Base-by-base conservation (phyloP, 2,888 invertebrate genomes). In the Lottia scabra region DNA sequence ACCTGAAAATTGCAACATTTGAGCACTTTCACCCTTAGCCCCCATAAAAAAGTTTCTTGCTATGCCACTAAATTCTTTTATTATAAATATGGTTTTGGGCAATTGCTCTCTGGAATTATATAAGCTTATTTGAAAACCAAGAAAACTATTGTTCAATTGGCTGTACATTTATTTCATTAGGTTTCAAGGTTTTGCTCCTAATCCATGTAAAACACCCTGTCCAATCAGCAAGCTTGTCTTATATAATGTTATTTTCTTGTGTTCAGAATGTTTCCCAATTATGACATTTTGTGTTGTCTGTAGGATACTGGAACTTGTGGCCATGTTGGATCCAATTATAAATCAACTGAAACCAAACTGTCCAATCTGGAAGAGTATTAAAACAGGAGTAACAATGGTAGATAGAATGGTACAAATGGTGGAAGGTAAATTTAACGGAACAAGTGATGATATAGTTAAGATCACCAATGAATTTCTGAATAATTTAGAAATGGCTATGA, bases 291-390 rank as follows among this genome's bases (percentile, higher is more conserved):
- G 6, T 63, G 48, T 67, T 19, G 12, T 78, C 6, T 63, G 62
- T 65, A 71, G 76, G 13, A 16, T 80, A 16, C 64, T 66, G 12
- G 75, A 73, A 26, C 19, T 82, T 13, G 56, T 80, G 13, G 70
- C 70, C 2, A 45, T 74, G 3, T 27, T 82, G 1, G 75, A 77
- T 68, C 75, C 75, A 0, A 16, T 75, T 5, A 19, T 73, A 38
- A 43, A 65, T 16, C 19, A 65, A 45, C 5, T 68, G 19, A 44
- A 56, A 43, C 75, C 75, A 16, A 70, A 72, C 44, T 44, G 72
- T 70, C 62, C 62, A 23, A 38, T 71, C 62, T 75, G 75, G 75
- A 26, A 15, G 23, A 45, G 65, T 45, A 38, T 73, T 27, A 75
- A 70, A 65, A 56, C 70, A 6, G 70, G 68, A 4, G 16, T 72